Base-by-base conservation (phyloP, 2,113 vertebrate species). In the Microtus pennsylvanicus region DNA sequence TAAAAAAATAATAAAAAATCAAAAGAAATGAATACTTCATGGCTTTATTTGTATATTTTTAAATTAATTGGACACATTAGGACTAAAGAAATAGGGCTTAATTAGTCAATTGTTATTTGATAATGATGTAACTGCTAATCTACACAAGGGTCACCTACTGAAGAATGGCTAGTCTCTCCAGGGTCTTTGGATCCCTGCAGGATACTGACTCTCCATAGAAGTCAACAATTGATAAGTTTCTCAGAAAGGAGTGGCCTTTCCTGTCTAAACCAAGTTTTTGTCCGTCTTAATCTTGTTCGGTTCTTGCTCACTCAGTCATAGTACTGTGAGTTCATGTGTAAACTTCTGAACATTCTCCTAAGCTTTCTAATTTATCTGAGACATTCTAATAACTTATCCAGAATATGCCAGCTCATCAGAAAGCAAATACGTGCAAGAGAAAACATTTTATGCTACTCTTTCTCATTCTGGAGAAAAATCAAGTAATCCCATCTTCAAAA, bases 21-120 rank as follows among this genome's bases (percentile, higher is more conserved):
- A 55, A 55, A 55, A 55, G 88, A 91, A 93, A 91, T 94, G n/a
- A 96, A 45, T 61, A 85, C 42, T 69, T 85, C 24, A 89, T 86
- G 35, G 58, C 42, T 81, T 63, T 70, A 55, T 90, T 77, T 92
- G 35, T 58, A 89, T 77, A 42, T 67, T 67, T 93, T 28, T 30
- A 81, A 94, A 83, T 87, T 87, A 95, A 58, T 63, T 88, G 69
- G 47, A 42, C 58, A 52, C n/a, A 65, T 55, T 89, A 77, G 3
- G 16, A 1, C 30, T 88, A 96, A 88, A 95, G 65, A 10, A 11
- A 33, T 10, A 85, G 19, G 10, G 21, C n/a, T 30, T 65, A 14
- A 89, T 88, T 93, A 55, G 28, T 81, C 38, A 47, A 76, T 61
- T 93, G 38, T 89, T 89, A 38, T 61, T 78, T 94, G 33, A 24